Evolutionary conservation across 2,113 vertebrate genomes (phyloP).

Genomic region (Podiceps cristatus): DNA sequence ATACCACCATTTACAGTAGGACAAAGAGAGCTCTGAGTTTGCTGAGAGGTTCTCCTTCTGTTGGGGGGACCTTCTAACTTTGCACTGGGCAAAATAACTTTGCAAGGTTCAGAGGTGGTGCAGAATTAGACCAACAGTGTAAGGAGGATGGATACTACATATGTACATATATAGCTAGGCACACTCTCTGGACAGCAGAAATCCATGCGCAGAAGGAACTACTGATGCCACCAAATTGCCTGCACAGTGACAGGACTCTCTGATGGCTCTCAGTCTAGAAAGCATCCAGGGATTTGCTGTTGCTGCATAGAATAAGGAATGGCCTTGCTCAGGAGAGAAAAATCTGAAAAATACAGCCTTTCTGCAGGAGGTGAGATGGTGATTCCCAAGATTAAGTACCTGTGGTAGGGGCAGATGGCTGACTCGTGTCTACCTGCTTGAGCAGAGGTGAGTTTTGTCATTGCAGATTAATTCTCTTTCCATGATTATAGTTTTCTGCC

Average conservation of each 20-base stretch:
- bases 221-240: neutral
- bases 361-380: neutral
- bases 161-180: neutral
- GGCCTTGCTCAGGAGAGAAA: neutral
- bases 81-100: neutral
- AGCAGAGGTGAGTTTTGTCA: neutral
- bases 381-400: neutral
- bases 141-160: neutral
- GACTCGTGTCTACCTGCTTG: fast-evolving
- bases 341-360: neutral
- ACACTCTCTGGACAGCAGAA: neutral
- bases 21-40: neutral
- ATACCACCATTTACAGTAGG: neutral
- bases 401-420: neutral
- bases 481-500: neutral
- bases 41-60: neutral
- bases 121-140: neutral
- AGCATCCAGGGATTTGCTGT: neutral
- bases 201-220: neutral
- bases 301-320: fast-evolving
- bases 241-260: neutral
- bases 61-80: neutral
- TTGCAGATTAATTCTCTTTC: neutral
- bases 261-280: neutral
- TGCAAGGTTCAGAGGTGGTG: neutral